Evolutionary conservation across 2,797 vertebrate genomes (phyloP).

Genomic region (Catamblyrhynchus diadema): DNA sequence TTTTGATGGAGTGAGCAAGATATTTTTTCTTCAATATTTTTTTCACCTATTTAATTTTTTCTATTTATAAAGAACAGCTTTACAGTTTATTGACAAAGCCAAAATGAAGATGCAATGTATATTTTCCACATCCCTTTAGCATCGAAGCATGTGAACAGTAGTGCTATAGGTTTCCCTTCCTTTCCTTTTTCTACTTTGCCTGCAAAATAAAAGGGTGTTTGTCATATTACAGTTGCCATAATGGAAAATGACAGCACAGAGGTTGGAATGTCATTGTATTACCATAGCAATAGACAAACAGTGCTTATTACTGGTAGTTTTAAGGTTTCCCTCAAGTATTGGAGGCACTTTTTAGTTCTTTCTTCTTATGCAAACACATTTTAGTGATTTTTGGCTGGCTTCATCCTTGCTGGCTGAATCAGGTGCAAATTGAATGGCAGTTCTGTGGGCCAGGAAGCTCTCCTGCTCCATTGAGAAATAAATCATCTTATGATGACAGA

Average conservation of each 20-base stretch:
- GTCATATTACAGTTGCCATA: slow-evolving; percentile 10
- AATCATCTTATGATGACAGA: background rate
- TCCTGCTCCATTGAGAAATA: background rate
- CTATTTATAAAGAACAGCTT: background rate
- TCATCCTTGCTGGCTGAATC: background rate
- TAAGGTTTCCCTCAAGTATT: slow-evolving; percentile 7
- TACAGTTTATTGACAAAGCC: background rate
- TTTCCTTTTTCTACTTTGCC: background rate
- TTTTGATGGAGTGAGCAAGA: background rate
- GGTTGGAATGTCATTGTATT: background rate
- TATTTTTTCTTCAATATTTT: background rate
- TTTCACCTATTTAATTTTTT: background rate
- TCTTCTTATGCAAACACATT: background rate
- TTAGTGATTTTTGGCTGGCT: slow-evolving; percentile 39
- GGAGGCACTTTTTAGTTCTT: slow-evolving; percentile 8
- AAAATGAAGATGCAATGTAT: background rate
- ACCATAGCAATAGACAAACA: slow-evolving; percentile 54
- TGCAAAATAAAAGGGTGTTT: background rate
- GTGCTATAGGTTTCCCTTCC: background rate
- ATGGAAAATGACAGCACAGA: slow-evolving; percentile 17
- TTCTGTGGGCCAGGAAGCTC: background rate
- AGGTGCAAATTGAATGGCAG: background rate
- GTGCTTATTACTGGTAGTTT: slow-evolving; percentile 8
- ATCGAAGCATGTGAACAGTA: background rate
- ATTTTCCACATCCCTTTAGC: background rate